A percentile compares a stretch with the other conserved stretches of the same genome.
Conservation (phyloP, 2,888 invertebrate genomes). For the Limnephilus rhombicus region DNA sequence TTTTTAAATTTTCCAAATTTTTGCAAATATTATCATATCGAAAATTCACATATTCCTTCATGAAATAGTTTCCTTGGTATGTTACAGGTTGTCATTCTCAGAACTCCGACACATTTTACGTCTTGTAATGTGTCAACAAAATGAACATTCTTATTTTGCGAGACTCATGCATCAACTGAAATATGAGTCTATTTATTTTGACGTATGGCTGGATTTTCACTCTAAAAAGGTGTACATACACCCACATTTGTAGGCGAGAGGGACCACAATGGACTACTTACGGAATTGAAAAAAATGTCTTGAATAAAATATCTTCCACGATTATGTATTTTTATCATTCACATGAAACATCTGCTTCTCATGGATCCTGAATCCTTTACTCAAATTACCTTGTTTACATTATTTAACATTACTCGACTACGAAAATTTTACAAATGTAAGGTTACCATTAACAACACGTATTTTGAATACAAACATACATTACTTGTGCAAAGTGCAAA, state of each 20-base stretch:
- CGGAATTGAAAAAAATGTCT: constrained; percentile 47
- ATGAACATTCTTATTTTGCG: constrained; percentile 43
- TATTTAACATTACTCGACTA: background rate
- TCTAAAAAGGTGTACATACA: constrained; percentile 9
- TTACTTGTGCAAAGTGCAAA: too few relatives aligned
- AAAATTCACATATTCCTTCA: background rate
- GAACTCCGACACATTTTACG: constrained; percentile 7
- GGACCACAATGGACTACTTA: constrained; percentile 41
- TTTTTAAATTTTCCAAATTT: background rate
- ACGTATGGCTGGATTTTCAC: constrained; percentile 44
- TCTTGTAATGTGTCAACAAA: constrained; percentile 24
- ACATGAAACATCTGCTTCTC: background rate
- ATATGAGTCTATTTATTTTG: constrained; percentile 51
- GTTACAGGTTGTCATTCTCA: background rate
- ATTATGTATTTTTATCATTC: constrained; percentile 26
- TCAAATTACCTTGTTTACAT: background rate
- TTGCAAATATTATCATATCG: background rate
- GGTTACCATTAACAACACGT: background rate
- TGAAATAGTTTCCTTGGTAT: background rate
- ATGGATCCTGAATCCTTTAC: background rate
- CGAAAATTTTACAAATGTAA: background rate
- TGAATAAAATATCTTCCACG: constrained; percentile 43
- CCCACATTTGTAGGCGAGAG: constrained; percentile 39
- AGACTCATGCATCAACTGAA: constrained; percentile 44
- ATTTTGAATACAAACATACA: background rate